phyloP scores from a whole-genome alignment of 2,797 vertebrate species.

The Parotocinclus haroldoi region DNA sequence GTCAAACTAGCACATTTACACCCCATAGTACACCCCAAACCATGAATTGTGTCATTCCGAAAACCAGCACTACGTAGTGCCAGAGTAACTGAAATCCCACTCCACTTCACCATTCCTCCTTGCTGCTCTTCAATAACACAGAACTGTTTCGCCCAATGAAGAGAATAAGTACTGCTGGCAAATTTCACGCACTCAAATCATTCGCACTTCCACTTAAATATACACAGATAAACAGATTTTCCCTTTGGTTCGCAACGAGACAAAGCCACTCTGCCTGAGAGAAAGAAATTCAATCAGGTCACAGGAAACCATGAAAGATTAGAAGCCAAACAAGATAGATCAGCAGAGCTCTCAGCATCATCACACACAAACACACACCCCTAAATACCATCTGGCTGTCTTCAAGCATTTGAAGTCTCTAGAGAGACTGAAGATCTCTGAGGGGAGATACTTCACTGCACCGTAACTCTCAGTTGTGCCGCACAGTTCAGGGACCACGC shows the following conservation, averaged over 20 bases:
- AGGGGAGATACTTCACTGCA: conserved; percentile 17
- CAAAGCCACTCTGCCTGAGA: conserved; percentile 42
- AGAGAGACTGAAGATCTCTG: conserved; percentile 62
- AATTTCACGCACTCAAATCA: too few relatives aligned
- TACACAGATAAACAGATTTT: too few relatives aligned
- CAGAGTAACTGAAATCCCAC: too few relatives aligned
- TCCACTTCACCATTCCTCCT: too few relatives aligned
- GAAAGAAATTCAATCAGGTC: conserved; percentile 45
- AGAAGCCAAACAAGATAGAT: conserved; percentile 32
- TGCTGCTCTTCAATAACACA: too few relatives aligned
- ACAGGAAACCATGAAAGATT: conserved; percentile 45
- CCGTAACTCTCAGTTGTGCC: conserved; percentile 10
- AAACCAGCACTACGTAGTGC: too few relatives aligned
- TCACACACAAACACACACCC: conserved; percentile 53
- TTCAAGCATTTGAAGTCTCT: conserved; percentile 63
- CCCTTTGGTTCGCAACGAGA: background rate
- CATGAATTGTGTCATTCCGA: too few relatives aligned
- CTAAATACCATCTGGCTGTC: conserved; percentile 67
- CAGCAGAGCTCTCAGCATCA: conserved; percentile 20
- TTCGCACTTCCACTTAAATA: too few relatives aligned
- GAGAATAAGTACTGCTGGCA: too few relatives aligned
- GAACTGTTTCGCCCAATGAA: too few relatives aligned
- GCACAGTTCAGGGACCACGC: conserved; percentile 36
- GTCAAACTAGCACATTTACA: too few relatives aligned
- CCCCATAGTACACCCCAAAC: too few relatives aligned